Evolutionary conservation across 2,888 invertebrate genomes (phyloP), one percentile per base, ranked within the genome.

Genomic region (Drosophila tripunctata): DNA sequence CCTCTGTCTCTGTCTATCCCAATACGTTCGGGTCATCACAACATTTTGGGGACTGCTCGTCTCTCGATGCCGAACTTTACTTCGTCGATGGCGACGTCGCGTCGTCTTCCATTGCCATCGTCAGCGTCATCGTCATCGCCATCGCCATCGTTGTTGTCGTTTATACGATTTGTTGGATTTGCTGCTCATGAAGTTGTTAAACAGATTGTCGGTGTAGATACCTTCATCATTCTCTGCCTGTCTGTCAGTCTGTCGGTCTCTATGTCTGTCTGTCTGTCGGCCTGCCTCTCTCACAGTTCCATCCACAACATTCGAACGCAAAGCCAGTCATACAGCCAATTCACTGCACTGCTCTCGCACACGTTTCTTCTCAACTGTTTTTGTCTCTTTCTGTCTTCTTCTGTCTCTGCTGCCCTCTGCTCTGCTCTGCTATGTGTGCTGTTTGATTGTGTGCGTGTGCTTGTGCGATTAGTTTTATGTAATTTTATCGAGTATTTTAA

Each of bases 131-230:
- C 51, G 19, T 21, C 44, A 27, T 51, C 44, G 50, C 47, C 68
- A 47, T 72, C 58, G 63, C 50, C 66, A 27, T 56, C 51, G 75
- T 79, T 60, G 79, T 82, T 80, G 80, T 78, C 83, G 83, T 76
- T 81, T 83, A 89, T 89, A 89, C 89, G 89, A 89, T 89, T 89
- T 89, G 89, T 89, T 89, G 89, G 89, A 89, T 89, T 89, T 89
- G 88, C 87, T 89, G 88, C 87, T 89, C 89, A 89, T 89, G 89
- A 89, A 89, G 89, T 89, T 89, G 89, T 89, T 89, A 89, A 89
- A 89, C 89, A 89, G 89, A 89, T 89, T 89, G 89, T 89, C 88
- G 89, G 89, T 89, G 84, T 89, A 89, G 89, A 89, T 89, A 89
- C 89, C 89, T 83, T 86, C 85, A 83, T 83, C 82, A 82, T 83